Conservation (phyloP, 37 sponge, comb jelly and placozoan species). For the Bolinopsis microptera region DNA sequence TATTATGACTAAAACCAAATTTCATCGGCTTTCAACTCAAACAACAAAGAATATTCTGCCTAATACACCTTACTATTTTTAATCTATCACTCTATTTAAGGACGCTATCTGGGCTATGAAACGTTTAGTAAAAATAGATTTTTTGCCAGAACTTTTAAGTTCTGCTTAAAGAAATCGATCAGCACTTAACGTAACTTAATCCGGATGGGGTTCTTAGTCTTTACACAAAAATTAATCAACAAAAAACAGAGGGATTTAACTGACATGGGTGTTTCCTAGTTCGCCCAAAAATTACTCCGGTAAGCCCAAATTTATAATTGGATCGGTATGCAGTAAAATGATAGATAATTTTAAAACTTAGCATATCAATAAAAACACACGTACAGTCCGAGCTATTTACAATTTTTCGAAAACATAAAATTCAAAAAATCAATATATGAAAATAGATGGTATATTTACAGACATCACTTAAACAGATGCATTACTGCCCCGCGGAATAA, state of each 20-base stretch:
- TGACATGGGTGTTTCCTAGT: background rate
- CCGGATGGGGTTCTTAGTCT: no score
- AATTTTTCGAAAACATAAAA: conserved; percentile 61
- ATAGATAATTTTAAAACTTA: conserved; percentile 43
- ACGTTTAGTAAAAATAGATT: no score
- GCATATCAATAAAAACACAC: conserved; percentile 40
- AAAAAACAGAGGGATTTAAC: background rate
- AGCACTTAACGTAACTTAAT: no score
- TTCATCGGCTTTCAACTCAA: no score
- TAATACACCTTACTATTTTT: no score
- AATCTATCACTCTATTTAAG: no score
- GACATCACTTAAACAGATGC: background rate
- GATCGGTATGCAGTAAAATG: conserved; percentile 8
- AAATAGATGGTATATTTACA: conserved; percentile 47
- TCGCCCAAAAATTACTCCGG: background rate
- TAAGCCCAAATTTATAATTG: background rate
- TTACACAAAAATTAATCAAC: background rate
- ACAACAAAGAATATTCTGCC: no score
- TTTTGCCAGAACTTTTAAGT: no score
- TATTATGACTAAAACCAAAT: no score
- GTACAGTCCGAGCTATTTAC: conserved; percentile 20
- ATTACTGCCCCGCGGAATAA: background rate
- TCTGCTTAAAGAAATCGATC: no score
- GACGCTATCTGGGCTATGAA: no score
- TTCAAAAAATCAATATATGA: conserved; percentile 11